Base-by-base conservation (phyloP, 2,797 vertebrate genomes). In the Trachops cirrhosus region DNA sequence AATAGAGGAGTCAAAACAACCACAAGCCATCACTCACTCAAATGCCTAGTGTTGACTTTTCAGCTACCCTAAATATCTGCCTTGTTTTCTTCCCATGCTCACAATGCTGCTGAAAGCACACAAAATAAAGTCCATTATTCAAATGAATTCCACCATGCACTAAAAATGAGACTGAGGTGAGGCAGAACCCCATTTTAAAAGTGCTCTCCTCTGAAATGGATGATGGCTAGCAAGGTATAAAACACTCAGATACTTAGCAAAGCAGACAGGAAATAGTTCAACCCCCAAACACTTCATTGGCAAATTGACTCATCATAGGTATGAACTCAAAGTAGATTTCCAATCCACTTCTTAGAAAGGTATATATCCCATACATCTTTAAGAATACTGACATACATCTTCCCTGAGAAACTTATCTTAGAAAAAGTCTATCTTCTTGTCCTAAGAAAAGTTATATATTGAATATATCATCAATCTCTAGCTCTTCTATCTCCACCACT, bases 81-180 rank as follows among this genome's bases (percentile, higher is more conserved):
- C 96, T 97, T 96, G 91, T 97, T 97, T 97, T 96, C 94, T 73
- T 96, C 93, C 78, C 93, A 67, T 84, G 84, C 87, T 93, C 96
- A 96, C 92, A 93, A 75, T 91, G 85, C 94, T 96, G 89, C 89
- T 88, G 91, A 96, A 96, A 93, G 96, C 93, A 95, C 91, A 90
- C 6, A 96, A 96, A 97, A 97, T 96, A 96, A 97, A 94, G 84
- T 82, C 96, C 92, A 94, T 96, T 97, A 97, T 97, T 97, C 97
- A 97, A 97, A 98, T 97, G 89, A 97, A 97, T 96, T 96, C 97
- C 91, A 67, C 92, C 9, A 0, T 62, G 86, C 95, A 87, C 93
- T 89, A 95, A 97, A 96, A 97, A 95, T 90, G 86, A 94, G 96
- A 83, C 89, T 95, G 85, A 94, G 86, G 96, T 85, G 86, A 94